Evolutionary conservation across 2,888 invertebrate species (phyloP).

Genomic region (Deilephila porcellus): DNA sequence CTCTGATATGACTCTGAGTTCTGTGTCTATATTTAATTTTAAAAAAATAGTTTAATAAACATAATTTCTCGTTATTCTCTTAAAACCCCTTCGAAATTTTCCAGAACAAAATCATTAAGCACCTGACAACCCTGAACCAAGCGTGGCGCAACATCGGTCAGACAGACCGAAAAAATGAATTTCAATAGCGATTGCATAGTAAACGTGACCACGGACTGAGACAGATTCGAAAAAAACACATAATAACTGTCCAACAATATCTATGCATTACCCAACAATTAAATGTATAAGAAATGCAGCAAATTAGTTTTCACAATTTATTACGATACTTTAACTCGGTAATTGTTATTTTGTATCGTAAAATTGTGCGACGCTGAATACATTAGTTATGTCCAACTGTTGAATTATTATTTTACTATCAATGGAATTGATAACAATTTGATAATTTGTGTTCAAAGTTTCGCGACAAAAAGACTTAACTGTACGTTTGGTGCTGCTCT

Average conservation of each 20-base stretch:
- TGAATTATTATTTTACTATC: no score
- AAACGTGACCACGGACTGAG: constrained; percentile 59
- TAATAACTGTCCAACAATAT: constrained; percentile 20
- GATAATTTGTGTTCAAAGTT: no score
- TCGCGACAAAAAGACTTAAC: no score
- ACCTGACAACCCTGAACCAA: not conserved
- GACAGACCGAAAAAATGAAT: constrained; percentile 47
- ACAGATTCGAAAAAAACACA: constrained; percentile 28
- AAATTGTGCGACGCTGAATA: not conserved
- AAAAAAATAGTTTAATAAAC: no score
- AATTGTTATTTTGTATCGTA: constrained; percentile 34
- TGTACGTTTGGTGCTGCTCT: no score
- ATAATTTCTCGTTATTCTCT: not conserved
- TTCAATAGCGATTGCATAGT: constrained; percentile 58
- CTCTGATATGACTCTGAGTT: no score
- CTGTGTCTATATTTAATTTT: no score
- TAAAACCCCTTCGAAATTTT: not conserved
- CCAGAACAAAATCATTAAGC: not conserved
- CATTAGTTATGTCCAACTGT: no score
- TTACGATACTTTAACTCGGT: constrained; percentile 8
- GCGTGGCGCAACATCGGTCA: constrained; percentile 35
- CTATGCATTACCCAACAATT: constrained; percentile 16
- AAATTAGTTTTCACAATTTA: constrained; percentile 20
- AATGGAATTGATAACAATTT: no score
- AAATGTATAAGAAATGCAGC: constrained; percentile 10